phyloP scores from a whole-genome alignment of 1,140 invertebrate species.

The Mactra quadrangularis region DNA sequence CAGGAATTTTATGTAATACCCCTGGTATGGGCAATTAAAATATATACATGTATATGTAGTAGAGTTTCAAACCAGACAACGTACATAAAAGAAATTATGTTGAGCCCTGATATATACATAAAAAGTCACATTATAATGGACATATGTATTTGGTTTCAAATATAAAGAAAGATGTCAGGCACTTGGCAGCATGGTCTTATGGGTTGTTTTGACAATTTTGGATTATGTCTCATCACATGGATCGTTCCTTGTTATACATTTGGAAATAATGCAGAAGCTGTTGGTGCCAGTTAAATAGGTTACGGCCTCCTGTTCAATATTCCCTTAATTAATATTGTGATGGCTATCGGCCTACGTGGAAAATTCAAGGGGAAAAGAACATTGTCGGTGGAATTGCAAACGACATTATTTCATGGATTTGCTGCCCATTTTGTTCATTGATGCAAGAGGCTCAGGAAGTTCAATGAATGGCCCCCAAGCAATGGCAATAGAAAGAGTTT shows the following conservation, averaged over 20 bases:
- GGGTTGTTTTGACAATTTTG: constrained; percentile 81
- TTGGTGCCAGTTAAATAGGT: constrained; percentile 77
- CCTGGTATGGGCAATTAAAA: no score
- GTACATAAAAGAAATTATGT: no score
- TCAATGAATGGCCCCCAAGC: constrained; percentile 51
- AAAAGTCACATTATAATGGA: no score
- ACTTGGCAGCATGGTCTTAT: constrained; percentile 78
- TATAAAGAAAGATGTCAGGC: constrained; percentile 57
- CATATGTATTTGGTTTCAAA: no score
- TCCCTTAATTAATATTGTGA: constrained; percentile 72
- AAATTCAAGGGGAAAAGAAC: constrained; percentile 81
- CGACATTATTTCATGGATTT: constrained; percentile 72
- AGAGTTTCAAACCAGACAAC: no score
- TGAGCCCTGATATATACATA: no score
- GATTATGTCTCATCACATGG: constrained; percentile 79
- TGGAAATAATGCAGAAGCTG: constrained; percentile 81
- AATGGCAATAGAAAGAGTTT: constrained; percentile 13
- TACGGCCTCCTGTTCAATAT: constrained; percentile 74
- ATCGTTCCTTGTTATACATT: constrained; percentile 81
- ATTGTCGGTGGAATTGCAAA: constrained; percentile 76
- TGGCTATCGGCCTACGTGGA: constrained; percentile 73
- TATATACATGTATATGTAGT: no score
- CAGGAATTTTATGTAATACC: no score
- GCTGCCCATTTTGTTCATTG: constrained; percentile 76
- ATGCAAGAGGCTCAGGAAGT: constrained; percentile 80